Base-by-base conservation (phyloP, 2,797 vertebrate species). In the Adrianichthys oophorus region DNA sequence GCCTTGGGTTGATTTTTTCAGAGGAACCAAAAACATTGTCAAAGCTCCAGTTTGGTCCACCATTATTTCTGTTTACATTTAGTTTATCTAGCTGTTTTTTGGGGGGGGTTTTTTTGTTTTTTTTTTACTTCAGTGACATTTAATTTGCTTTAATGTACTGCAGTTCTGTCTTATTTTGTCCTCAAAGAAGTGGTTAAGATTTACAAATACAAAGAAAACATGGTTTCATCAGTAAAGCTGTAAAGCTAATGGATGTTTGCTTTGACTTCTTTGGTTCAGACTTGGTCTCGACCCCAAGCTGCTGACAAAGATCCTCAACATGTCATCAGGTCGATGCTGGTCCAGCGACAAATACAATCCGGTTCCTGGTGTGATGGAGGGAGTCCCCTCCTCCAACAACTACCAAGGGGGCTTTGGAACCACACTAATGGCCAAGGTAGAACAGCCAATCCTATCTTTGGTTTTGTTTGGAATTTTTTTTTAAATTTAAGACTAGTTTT, bases 321-420 rank as follows among this genome's bases (percentile, higher is more conserved):
- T 97, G 94, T 97, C 95, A 52, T 98, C 95, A 37, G 95, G 95
- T 77, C 93, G 95, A 60, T 97, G 95, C 85, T 98, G 96, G 95
- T 96, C 95, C 91, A 97, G 95, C 46, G 95, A 98, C 73, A 89
- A 90, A 0, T 97, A 97, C 68, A 98, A 97, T 78, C 95, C 95
- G 18, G 95, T 94, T 44, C 95, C 95, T 0, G 95, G 96, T 26
- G 95, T 98, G 79, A 96, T 97, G 96, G 94, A 95, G 74, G 94
- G 94, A 24, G 95, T 98, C 12, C 96, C 95, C 0, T 96, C 95
- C 13, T 93, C 90, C 62, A 98, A 98, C 90, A 95, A 93, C 92
- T 98, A 98, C 52, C 95, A 97, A 76, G 96, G 96, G n/a, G 96
- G 97, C 82, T 98, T 96, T 76, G 93, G 93, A 77, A 91, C 95